Percentiles rank a stretch among this genome's conserved stretches.
These are phyloP conservation scores for Aspidiotus destructor DNA, from an alignment of 2,888 invertebrate species.

Conservation along the genomic window DNA sequence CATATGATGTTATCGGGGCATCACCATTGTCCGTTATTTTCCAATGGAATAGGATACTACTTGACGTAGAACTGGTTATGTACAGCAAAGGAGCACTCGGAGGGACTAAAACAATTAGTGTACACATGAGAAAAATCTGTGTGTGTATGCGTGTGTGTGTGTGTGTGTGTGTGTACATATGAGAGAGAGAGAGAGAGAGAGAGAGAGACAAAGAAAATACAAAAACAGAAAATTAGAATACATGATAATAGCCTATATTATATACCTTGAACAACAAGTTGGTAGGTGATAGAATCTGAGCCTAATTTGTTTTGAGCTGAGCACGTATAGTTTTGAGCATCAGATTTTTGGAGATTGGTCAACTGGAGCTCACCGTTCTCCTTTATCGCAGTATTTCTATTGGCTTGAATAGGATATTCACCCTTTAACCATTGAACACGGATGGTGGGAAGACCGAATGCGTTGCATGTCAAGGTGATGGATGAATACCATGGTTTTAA, in stretches of 20 bases:
- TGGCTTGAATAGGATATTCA: slow-evolving; percentile 40
- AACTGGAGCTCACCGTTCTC: slow-evolving; percentile 54
- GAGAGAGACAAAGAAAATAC: not conserved
- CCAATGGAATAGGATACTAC: slow-evolving; percentile 64
- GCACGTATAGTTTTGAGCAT: slow-evolving; percentile 63
- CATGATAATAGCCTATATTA: not conserved
- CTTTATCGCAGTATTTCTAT: slow-evolving; percentile 53
- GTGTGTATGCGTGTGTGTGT: too few species aligned
- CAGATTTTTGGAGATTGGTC: slow-evolving; percentile 53
- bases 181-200: not conserved
- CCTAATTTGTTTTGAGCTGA: slow-evolving; percentile 57
- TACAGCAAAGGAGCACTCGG: slow-evolving; percentile 63
- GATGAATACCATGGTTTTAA: slow-evolving; percentile 59
- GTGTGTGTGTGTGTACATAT: too few species aligned
- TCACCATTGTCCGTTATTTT: slow-evolving; percentile 61
- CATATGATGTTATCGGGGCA: slow-evolving; percentile 58
- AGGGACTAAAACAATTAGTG: slow-evolving; percentile 49
- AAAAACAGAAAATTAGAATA: not conserved
- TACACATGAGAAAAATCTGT: not conserved
- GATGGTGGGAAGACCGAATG: slow-evolving; percentile 53
- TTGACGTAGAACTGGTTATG: slow-evolving; percentile 64
- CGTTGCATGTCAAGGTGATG: slow-evolving; percentile 53
- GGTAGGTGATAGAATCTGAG: slow-evolving; percentile 55
- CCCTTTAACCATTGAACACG: slow-evolving; percentile 55
- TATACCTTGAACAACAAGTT: slow-evolving; percentile 54